Evolutionary conservation across 2,888 invertebrate genomes (phyloP).

Genomic region (Eledona agricola): DNA sequence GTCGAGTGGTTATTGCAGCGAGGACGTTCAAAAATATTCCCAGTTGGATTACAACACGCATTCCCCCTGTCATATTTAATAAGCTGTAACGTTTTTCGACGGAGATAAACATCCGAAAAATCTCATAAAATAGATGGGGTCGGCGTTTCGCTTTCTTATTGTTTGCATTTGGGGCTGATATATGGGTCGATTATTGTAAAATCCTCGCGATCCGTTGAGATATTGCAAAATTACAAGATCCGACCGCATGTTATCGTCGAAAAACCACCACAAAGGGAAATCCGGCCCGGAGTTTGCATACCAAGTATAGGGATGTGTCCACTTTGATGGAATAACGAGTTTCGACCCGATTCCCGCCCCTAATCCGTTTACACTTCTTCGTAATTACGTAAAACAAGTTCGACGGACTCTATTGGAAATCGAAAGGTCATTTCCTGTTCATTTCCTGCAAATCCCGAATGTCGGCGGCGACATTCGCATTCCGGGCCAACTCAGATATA

Average conservation of each 20-base stretch:
- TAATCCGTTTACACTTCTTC: conserved; percentile 35
- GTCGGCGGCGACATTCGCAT: conserved; percentile 40
- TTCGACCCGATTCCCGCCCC: conserved; percentile 11
- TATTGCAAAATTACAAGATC: conserved; percentile 10
- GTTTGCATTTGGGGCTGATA: conserved; percentile 30
- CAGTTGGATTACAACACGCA: no score
- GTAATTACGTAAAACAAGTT: conserved; percentile 45
- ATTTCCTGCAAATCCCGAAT: conserved; percentile 45
- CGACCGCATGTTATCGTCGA: conserved; percentile 20
- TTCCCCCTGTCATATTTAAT: conserved; percentile 29
- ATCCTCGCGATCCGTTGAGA: conserved; percentile 12
- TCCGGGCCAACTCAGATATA: conserved; percentile 43
- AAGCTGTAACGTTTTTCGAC: conserved; percentile 30
- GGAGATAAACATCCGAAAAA: conserved; percentile 32
- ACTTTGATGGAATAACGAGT: conserved; percentile 29
- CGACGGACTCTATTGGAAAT: conserved; percentile 43
- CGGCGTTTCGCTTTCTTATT: conserved; percentile 25
- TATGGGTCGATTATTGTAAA: conserved; percentile 24
- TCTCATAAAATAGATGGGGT: conserved; percentile 35
- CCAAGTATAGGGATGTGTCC: conserved; percentile 21
- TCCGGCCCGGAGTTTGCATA: conserved; percentile 27
- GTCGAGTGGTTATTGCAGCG: conserved; percentile 2
- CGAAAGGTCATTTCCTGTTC: conserved; percentile 50
- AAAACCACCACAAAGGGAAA: conserved; percentile 25
- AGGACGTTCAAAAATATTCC: no score